A percentile compares a stretch with the other conserved stretches of the same genome.
Conservation (phyloP, 2,888 invertebrate species). For the Coremacera marginata region DNA sequence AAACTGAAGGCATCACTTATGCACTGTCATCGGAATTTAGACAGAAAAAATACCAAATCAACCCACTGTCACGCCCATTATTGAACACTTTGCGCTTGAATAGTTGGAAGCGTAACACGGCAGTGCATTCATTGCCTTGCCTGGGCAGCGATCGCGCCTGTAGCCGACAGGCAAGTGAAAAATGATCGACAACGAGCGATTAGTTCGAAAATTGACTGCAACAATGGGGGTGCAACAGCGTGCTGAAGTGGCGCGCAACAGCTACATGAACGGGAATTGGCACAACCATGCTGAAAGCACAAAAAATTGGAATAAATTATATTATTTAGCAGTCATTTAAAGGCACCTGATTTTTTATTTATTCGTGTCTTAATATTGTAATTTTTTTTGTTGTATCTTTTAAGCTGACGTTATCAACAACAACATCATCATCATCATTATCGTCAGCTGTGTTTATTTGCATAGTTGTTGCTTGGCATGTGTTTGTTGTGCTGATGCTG, state of each 20-base stretch:
- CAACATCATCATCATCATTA: conserved; percentile 36
- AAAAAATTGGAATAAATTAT: too few relatives aligned
- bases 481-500: not conserved
- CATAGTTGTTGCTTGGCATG: not conserved
- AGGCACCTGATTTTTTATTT: not conserved
- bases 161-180: not conserved
- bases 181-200: not conserved
- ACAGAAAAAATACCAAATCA: not conserved
- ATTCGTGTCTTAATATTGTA: not conserved
- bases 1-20: too few relatives aligned
- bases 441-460: conserved; percentile 16
- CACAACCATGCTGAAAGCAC: not conserved
- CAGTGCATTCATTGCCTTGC: not conserved
- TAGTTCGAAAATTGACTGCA: not conserved
- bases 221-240: not conserved
- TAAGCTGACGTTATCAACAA: conserved; percentile 32
- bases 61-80: not conserved
- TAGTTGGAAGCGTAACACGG: not conserved
- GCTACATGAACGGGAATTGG: not conserved
- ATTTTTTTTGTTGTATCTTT: conserved; percentile 41
- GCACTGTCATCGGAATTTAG: not conserved
- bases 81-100: not conserved
- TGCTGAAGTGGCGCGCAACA: not conserved
- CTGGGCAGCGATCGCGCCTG: not conserved
- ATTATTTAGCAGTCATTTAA: too few relatives aligned